phyloP scores from a whole-genome alignment of 2,797 vertebrate genomes.

The Remorina albescens region DNA sequence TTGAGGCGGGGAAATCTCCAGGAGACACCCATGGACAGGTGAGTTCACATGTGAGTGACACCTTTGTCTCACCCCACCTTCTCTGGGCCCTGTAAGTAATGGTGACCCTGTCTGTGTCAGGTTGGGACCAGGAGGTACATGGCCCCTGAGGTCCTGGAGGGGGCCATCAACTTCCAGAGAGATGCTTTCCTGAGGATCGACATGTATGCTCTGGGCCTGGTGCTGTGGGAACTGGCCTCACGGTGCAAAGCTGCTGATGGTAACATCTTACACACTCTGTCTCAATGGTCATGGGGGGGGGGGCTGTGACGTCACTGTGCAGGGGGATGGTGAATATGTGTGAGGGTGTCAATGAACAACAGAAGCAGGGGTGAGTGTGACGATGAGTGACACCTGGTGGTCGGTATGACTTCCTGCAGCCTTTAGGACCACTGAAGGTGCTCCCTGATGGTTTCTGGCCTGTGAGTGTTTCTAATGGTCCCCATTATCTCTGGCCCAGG shows the following conservation, averaged over 20 bases:
- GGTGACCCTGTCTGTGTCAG: slow-evolving; percentile 65
- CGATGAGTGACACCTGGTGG: too few species aligned
- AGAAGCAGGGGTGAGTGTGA: too few species aligned
- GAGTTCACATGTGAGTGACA: slow-evolving; percentile 24
- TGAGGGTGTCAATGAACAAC: too few species aligned
- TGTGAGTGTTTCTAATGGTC: background rate
- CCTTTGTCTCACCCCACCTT: too few species aligned
- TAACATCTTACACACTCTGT: slow-evolving; percentile 49
- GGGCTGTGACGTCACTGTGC: too few species aligned
- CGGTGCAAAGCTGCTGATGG: slow-evolving; percentile 95
- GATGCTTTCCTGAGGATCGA: slow-evolving; percentile 95
- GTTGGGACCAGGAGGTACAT: slow-evolving; percentile 95
- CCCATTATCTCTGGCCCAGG: slow-evolving; percentile 72
- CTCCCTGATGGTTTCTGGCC: too few species aligned
- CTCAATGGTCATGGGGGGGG: too few species aligned
- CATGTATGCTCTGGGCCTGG: slow-evolving; percentile 95
- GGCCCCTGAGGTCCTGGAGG: slow-evolving; percentile 95
- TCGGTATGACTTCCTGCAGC: too few species aligned
- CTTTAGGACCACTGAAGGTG: too few species aligned
- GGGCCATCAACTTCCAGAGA: slow-evolving; percentile 95
- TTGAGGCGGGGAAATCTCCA: slow-evolving; percentile 94
- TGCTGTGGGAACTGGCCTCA: slow-evolving; percentile 93
- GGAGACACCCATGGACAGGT: slow-evolving; percentile 96
- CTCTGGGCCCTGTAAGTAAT: background rate
- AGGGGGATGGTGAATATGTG: too few species aligned